Evolutionary conservation across 1,140 invertebrate genomes (phyloP), one percentile per base, ranked within the genome.

Genomic region (Sminthurinus signatus): DNA sequence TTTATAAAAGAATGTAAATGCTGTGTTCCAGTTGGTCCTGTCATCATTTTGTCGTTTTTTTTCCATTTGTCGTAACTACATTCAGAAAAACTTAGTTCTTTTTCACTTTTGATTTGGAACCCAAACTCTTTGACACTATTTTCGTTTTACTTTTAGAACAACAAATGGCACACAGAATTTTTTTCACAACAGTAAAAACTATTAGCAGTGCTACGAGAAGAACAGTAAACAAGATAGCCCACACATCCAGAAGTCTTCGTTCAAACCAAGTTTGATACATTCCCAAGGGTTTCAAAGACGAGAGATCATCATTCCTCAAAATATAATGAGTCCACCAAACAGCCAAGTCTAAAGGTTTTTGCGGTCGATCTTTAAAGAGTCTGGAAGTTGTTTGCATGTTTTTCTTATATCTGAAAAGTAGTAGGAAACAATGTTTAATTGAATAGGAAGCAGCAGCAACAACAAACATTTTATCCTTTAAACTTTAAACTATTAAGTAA

Each of bases 271-370:
- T 48, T 32, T 65, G 67, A 36, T 52, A 15, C 19, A 28, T 43
- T 27, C 59, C 54, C 31, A 39, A 43, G n/a, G 68, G 64, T 59
- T 46, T 51, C 15, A 64, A 29, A 52, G 27, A 21, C 15, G 21
- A 36, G 14, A 52, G 29, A 17, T 73, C 61, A n/a, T 62, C 46
- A 57, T 67, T 52, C 32, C 72, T 50, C 5, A 72, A 17, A 32
- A 70, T 60, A 32, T 72, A 72, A 39, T 73, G 70, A 27, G 67
- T 69, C 72, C 72, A 73, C 54, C 62, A 68, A 25, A 70, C 36
- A 10, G 70, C 69, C 1, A 46, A 60, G 3, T 72, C 62, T 4
- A 68, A 12, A 14, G 70, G 62, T n/a, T 27, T 52, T 5, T 39
- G 23, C 2, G 64, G 64, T 43, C 65, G 62, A 46, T 72, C 72